Evolutionary conservation across 2,888 invertebrate genomes (phyloP).

Genomic region (Suillia variegata): DNA sequence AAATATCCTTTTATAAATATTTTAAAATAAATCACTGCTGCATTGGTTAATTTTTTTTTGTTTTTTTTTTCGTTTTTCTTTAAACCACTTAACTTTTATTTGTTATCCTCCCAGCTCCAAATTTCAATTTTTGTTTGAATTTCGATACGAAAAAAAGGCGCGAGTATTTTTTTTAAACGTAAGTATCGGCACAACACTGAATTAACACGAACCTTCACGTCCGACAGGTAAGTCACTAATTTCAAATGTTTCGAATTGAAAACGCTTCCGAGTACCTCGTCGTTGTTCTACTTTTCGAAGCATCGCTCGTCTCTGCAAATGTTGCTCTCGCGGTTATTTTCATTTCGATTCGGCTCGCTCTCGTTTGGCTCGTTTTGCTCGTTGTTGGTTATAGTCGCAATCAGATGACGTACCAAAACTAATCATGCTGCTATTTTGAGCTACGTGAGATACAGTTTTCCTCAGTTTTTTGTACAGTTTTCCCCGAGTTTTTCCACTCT

Average conservation of each 20-base stretch:
- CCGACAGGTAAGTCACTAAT: neutral
- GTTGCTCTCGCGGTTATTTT: conserved; percentile 36
- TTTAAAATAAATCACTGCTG: neutral
- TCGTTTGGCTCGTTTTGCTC: neutral
- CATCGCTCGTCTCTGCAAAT: conserved; percentile 38
- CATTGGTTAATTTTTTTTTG: neutral
- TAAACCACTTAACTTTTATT: neutral
- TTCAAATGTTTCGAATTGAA: neutral
- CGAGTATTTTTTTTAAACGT: no score
- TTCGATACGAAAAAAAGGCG: no score
- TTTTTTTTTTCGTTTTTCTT: neutral
- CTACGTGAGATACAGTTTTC: conserved; percentile 16
- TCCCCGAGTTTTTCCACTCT: no score
- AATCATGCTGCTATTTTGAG: conserved; percentile 48
- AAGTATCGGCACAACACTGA: no score
- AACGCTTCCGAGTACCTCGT: conserved; percentile 3
- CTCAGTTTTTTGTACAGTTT: neutral
- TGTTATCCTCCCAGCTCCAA: neutral
- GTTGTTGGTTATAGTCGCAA: conserved; percentile 25
- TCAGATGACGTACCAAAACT: conserved; percentile 49
- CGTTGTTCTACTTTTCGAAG: conserved; percentile 40
- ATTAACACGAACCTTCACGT: no score
- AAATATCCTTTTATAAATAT: conserved; percentile 5
- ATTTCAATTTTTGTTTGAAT: no score
- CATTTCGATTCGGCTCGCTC: conserved; percentile 3